phyloP scores from a whole-genome alignment of 2,888 invertebrate genomes.

The Branchellion lobata region DNA sequence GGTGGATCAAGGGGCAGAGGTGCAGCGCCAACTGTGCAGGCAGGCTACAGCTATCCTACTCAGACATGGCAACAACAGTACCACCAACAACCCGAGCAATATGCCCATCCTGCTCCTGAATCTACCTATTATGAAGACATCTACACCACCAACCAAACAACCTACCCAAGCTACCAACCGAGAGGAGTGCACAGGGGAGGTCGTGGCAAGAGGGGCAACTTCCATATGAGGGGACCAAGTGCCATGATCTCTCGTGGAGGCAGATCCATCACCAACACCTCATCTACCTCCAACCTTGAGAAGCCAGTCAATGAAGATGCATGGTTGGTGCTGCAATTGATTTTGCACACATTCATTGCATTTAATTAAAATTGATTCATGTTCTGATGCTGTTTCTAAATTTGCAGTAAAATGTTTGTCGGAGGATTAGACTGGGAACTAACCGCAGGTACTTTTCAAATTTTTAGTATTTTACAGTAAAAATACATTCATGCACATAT shows the following conservation, averaged over 20 bases:
- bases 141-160: not conserved
- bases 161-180: not conserved
- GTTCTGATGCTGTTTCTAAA: too few relatives aligned
- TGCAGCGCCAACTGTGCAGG: not conserved
- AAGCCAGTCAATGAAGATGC: conserved; percentile 22
- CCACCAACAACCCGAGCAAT: not conserved
- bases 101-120: not conserved
- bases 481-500: not conserved
- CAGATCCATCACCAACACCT: conserved; percentile 11
- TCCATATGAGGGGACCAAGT: conserved; percentile 6
- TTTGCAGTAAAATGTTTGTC: conserved; percentile 23
- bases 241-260: conserved; percentile 5
- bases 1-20: not conserved
- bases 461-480: not conserved
- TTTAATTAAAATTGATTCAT: too few relatives aligned
- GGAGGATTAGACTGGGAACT: conserved; percentile 24
- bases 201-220: not conserved
- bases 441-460: conserved; percentile 16
- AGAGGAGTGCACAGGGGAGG: not conserved
- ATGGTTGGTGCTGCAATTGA: not conserved
- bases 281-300: not conserved
- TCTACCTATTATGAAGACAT: not conserved
- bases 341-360: too few relatives aligned
- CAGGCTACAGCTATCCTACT: not conserved
- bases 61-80: not conserved